Evolutionary conservation across 2,888 invertebrate genomes (phyloP).

Genomic region (Eremobia ochroleuca): DNA sequence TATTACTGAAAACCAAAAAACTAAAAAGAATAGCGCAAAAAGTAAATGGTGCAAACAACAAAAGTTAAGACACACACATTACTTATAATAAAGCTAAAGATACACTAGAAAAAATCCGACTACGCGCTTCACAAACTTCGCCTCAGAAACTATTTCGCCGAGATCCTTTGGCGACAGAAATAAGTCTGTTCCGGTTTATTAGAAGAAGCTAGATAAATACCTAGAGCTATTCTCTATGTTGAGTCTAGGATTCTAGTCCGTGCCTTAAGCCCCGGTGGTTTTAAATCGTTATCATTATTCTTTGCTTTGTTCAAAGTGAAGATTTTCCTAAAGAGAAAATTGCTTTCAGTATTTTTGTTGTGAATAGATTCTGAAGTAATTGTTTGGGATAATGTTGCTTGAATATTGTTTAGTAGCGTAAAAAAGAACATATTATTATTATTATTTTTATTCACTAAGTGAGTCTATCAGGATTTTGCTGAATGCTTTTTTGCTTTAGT

Average conservation of each 20-base stretch:
- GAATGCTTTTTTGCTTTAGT: background rate
- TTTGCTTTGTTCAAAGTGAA: conserved; percentile 55
- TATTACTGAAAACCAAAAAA: conserved; percentile 21
- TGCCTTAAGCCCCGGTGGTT: conserved; percentile 47
- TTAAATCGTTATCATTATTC: conserved; percentile 65
- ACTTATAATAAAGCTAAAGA: conserved; percentile 47
- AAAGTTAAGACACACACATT: conserved; percentile 45
- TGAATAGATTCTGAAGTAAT: conserved; percentile 11
- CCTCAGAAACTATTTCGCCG: conserved; percentile 44
- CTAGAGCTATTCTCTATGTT: conserved; percentile 53
- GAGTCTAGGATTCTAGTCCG: conserved; percentile 46
- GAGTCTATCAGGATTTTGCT: background rate
- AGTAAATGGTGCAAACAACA: conserved; percentile 35
- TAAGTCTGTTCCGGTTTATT: conserved; percentile 65
- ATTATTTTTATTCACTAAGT: background rate
- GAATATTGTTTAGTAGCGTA: background rate
- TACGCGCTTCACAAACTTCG: conserved; percentile 44
- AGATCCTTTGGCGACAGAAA: conserved; percentile 53
- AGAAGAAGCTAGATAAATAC: conserved; percentile 64
- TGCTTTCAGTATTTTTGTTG: conserved; percentile 18
- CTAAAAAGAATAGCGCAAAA: conserved; percentile 26
- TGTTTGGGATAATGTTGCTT: background rate
- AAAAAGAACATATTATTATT: background rate
- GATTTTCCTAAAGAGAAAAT: conserved; percentile 55
- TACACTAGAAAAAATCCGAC: conserved; percentile 41